Conservation (phyloP, 2,888 invertebrate species). For the Gortyna flavago region DNA sequence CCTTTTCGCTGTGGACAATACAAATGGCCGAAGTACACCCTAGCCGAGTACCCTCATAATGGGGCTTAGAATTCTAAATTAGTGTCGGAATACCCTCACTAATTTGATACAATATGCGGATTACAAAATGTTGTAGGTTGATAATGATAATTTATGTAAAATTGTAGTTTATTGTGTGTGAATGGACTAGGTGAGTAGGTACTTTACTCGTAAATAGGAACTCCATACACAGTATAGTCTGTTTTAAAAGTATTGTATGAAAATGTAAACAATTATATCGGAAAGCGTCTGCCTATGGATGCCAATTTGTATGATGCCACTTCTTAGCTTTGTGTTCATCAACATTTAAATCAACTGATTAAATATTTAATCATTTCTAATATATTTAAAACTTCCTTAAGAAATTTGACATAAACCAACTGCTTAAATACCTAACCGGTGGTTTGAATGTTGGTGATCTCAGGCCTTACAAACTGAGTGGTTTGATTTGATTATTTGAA, state of each 20-base stretch:
- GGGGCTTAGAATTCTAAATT: conserved; percentile 46
- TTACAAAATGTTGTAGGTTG: conserved; percentile 10
- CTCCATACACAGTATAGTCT: not conserved
- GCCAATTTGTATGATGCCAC: not conserved
- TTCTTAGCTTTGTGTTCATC: too few relatives aligned
- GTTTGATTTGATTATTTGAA: not conserved
- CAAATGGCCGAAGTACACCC: conserved; percentile 54
- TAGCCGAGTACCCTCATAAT: conserved; percentile 40
- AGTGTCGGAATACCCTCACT: conserved; percentile 36
- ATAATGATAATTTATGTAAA: conserved; percentile 1
- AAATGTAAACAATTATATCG: not conserved
- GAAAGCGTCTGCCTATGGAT: not conserved
- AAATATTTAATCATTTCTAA: too few relatives aligned
- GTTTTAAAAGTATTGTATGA: not conserved
- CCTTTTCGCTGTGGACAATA: conserved; percentile 4
- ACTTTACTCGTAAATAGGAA: not conserved
- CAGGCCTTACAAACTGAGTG: not conserved
- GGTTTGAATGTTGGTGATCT: too few relatives aligned
- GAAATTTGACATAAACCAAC: too few relatives aligned
- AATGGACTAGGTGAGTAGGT: not conserved
- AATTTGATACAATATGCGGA: conserved; percentile 44
- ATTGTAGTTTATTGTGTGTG: not conserved
- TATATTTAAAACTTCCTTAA: too few relatives aligned
- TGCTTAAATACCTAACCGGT: too few relatives aligned
- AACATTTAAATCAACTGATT: too few relatives aligned